Conservation (phyloP, 37 sponge, comb jelly and placozoan species). For the Corticium candelabrum region DNA sequence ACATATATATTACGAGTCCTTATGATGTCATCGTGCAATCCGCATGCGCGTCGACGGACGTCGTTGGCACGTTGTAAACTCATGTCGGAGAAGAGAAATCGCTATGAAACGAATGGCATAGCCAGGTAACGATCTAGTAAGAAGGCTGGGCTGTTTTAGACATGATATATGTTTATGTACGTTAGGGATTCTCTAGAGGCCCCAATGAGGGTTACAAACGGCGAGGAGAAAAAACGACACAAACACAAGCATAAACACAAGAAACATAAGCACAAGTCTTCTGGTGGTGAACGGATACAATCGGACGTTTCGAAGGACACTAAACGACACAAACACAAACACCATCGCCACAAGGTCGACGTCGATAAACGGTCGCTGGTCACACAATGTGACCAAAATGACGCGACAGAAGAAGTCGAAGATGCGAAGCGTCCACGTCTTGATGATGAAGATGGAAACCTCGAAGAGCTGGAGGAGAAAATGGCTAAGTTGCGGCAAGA, state of each 20-base stretch:
- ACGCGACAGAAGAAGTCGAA: not conserved
- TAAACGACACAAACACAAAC: conserved; percentile 11
- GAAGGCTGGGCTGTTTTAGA: no score
- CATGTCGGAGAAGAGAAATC: no score
- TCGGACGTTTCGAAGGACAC: conserved; percentile 7
- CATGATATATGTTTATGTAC: no score
- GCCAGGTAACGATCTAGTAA: no score
- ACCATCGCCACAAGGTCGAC: conserved; percentile 40
- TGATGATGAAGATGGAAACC: not conserved
- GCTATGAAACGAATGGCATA: no score
- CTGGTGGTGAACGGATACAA: conserved; percentile 13
- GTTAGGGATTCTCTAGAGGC: no score
- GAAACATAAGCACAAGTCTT: conserved; percentile 33
- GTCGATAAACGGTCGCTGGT: not conserved
- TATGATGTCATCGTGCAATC: no score
- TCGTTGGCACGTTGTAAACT: no score
- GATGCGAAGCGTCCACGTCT: not conserved
- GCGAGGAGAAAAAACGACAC: no score
- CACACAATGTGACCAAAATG: not conserved
- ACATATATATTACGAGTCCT: no score
- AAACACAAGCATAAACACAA: conserved; percentile 78
- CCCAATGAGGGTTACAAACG: no score
- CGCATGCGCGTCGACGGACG: no score
- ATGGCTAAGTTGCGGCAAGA: conserved; percentile 27
- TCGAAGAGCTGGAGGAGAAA: conserved; percentile 21